phyloP scores from a whole-genome alignment of 1,140 invertebrate species.

The Lepidotrigona ventralis region DNA sequence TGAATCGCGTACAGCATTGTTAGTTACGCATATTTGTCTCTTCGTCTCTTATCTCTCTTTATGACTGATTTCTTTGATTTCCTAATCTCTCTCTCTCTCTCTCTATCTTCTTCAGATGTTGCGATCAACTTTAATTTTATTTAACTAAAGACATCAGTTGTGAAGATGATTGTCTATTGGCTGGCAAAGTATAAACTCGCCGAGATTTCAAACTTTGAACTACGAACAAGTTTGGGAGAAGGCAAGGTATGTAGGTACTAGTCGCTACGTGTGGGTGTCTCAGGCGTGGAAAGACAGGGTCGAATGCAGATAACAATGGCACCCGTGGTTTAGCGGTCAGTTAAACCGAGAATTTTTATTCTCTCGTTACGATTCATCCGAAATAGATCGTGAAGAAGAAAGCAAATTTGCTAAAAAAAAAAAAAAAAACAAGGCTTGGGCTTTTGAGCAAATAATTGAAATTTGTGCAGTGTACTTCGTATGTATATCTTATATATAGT shows the following conservation, averaged over 20 bases:
- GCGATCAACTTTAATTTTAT: not conserved
- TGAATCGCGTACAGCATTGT: not conserved
- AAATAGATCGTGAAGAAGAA: not conserved
- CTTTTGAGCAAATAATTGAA: not conserved
- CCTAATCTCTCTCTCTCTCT: no score
- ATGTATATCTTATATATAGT: not conserved
- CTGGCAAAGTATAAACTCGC: not conserved
- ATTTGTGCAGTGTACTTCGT: not conserved
- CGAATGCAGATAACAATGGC: not conserved
- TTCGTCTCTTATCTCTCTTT: not conserved
- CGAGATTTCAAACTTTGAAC: not conserved
- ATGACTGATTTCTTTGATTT: not conserved
- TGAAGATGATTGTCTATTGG: not conserved
- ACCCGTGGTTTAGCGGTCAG: not conserved
- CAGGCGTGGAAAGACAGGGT: not conserved
- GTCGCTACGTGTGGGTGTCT: slow-evolving; percentile 1
- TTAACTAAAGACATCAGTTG: not conserved
- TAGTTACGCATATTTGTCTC: not conserved
- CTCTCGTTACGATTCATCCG: not conserved
- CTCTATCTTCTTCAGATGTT: no score
- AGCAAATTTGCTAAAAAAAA: not conserved
- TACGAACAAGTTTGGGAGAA: not conserved
- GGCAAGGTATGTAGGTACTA: not conserved
- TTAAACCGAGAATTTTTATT: not conserved
- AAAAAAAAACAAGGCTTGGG: no score